Evolutionary conservation across 1,140 invertebrate genomes (phyloP), one percentile per base, ranked within the genome.

Genomic region (Glossosoma conforme): DNA sequence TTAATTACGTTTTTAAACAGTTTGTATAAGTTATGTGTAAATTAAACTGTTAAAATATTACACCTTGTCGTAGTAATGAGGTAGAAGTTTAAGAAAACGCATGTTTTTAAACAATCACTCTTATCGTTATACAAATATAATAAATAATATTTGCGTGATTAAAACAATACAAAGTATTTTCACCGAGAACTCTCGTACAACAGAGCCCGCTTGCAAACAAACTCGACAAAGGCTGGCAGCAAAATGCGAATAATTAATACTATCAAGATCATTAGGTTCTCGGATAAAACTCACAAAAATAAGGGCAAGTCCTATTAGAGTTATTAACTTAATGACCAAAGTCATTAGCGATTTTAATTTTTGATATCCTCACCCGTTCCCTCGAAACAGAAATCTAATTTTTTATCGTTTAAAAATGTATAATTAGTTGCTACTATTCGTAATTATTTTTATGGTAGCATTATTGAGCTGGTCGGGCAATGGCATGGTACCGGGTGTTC

Each of bases 301-400:
- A 58, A 48, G 56, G 56, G 56, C 56, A 58, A 50, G 51, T 58
- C 42, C 51, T 52, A 58, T 58, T 58, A 58, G 54, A 58, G 56
- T 58, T 54, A 58, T 58, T 58, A 58, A 58, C 45, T 58, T 58
- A 58, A 58, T 58, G 56, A 45, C 56, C 51, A 47, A 58, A 58
- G 56, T 58, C 56, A 58, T 58, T 58, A 58, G 56, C 56, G 56
- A 58, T 58, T 58, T 58, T 58, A 58, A 58, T 58, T 58, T 58
- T 58, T 58, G 56, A 58, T 58, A 58, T 58, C 46, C 56, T 49
- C 51, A 45, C 54, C 54, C 36, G 41, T 37, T 52, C 40, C 48
- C 44, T 19, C 46, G 38, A 54, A 44, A 47, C 46, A 54, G 36
- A 54, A 22, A 49, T 41, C 46, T 54, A 45, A 24, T 40, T 54